A percentile compares a stretch with the other conserved stretches of the same genome.
phyloP scores from a whole-genome alignment of 2,797 vertebrate species.

The Bovichtus variegatus region DNA sequence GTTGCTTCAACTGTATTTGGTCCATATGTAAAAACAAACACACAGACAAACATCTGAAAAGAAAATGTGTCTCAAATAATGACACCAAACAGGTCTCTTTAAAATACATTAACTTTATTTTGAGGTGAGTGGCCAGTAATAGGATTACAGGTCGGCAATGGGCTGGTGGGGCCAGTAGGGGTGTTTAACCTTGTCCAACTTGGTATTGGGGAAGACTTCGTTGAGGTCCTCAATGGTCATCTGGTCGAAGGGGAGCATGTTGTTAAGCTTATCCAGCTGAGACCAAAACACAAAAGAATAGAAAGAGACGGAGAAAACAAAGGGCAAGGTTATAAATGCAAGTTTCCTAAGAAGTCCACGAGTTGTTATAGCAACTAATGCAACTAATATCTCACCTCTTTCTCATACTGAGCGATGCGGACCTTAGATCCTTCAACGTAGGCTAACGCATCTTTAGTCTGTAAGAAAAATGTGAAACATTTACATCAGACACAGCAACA shows the following conservation, averaged over 20 bases:
- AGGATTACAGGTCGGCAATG: conserved; percentile 88
- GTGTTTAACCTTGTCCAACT: conserved; percentile 91
- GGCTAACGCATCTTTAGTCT: conserved; percentile 61
- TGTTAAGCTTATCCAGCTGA: conserved; percentile 77
- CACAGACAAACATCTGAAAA: neutral
- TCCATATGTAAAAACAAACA: neutral
- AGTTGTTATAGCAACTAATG: neutral
- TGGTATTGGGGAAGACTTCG: conserved; percentile 91
- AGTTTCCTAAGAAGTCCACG: neutral
- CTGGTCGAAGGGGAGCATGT: conserved; percentile 92
- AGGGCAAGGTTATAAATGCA: neutral
- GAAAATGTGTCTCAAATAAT: conserved; percentile 23
- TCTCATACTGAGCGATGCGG: conserved; percentile 86
- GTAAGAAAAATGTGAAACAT: conserved; percentile 15
- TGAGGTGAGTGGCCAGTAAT: conserved; percentile 35
- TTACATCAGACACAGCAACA: neutral
- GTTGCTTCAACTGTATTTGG: neutral
- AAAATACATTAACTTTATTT: conserved; percentile 81
- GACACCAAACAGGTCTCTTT: conserved; percentile 39
- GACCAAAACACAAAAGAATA: neutral
- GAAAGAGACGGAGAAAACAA: neutral
- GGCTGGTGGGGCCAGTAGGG: conserved; percentile 95
- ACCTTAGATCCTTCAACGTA: conserved; percentile 89
- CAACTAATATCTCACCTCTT: conserved; percentile 63
- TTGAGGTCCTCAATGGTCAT: conserved; percentile 90